phyloP scores from a whole-genome alignment of 2,888 invertebrate genomes.

The Chaetogeoica ovagalla region DNA sequence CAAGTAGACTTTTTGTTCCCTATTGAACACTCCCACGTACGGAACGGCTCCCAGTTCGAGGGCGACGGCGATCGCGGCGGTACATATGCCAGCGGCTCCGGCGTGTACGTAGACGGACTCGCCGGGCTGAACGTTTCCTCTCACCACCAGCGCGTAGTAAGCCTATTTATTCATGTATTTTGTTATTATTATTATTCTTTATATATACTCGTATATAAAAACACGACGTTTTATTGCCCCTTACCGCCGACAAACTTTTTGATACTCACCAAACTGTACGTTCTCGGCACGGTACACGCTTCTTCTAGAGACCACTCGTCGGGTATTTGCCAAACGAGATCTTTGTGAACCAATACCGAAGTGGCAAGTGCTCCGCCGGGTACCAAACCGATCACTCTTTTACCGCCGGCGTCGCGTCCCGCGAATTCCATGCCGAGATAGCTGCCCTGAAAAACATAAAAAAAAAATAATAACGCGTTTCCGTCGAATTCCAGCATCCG shows the following conservation, averaged over 20 bases:
- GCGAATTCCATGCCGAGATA: slow-evolving; percentile 93
- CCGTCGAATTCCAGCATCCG: too few species aligned
- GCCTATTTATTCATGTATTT: slow-evolving; percentile 61
- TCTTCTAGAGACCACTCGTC: slow-evolving; percentile 85
- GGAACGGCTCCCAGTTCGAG: slow-evolving; percentile 85
- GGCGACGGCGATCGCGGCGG: slow-evolving; percentile 93
- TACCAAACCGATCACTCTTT: slow-evolving; percentile 90
- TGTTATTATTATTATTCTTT: too few species aligned
- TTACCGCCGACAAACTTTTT: background rate
- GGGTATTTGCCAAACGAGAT: slow-evolving; percentile 88
- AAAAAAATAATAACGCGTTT: too few species aligned
- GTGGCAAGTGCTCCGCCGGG: slow-evolving; percentile 90
- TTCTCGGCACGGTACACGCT: slow-evolving; percentile 91
- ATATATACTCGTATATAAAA: background rate
- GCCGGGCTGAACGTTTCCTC: slow-evolving; percentile 82
- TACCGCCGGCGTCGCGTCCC: slow-evolving; percentile 75
- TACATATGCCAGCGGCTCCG: slow-evolving; percentile 94
- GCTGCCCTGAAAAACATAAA: slow-evolving; percentile 70
- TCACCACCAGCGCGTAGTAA: slow-evolving; percentile 85
- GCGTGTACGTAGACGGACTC: slow-evolving; percentile 89
- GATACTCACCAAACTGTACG: slow-evolving; percentile 78
- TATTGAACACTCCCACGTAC: slow-evolving; percentile 87
- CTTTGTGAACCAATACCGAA: slow-evolving; percentile 79
- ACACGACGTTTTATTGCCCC: too few species aligned
- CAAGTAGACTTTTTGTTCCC: slow-evolving; percentile 84